Base-by-base conservation (phyloP, 1,140 invertebrate species). In the Pogonognathellus flavescens region DNA sequence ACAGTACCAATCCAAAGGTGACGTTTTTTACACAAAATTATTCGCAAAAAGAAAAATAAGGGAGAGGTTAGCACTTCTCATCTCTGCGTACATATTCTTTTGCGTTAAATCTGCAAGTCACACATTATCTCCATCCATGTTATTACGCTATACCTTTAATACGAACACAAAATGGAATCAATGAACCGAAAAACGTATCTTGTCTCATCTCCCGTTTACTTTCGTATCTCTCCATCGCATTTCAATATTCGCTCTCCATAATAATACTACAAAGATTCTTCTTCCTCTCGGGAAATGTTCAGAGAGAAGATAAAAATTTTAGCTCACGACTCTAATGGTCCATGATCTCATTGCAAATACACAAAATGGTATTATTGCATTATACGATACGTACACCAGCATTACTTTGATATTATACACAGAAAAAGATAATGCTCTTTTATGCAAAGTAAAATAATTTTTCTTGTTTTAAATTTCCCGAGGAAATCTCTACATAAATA, bases 111-210 rank as follows among this genome's bases (percentile, higher is more conserved):
- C 49, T 50, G 70, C 70, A 66, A 66, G 70, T 76, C 41, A 49
- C 41, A 76, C 49, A 14, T 14, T n/a, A n/a, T 57, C n/a, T 13
- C 53, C 2, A 14, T 14, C n/a, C 53, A 57, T n/a, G n/a, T 57
- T 57, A 57, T 57, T 57, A 14, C 53, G 10, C 53, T 41, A 41
- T 41, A 41, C 31, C 31, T 25, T 25, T 66, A 66, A 66, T 66
- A 66, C 20, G 20, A 66, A 20, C 62, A 66, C 62, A 66, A 25
- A 76, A 76, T 49, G 31, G 41, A 76, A 76, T 76, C 70, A 76
- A 49, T 76, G 70, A 76, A 76, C 70, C 70, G 70, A 76, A 76
- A 76, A 76, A 76, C 16, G n/a, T 50, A 7, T 14, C 41, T 50
- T n/a, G 53, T 57, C 53, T 57, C 53, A 57, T 57, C 53, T 41